These are phyloP conservation scores for Chlorops oryzae DNA, from an alignment of 1,140 invertebrate genomes.

Conservation along the genomic window DNA sequence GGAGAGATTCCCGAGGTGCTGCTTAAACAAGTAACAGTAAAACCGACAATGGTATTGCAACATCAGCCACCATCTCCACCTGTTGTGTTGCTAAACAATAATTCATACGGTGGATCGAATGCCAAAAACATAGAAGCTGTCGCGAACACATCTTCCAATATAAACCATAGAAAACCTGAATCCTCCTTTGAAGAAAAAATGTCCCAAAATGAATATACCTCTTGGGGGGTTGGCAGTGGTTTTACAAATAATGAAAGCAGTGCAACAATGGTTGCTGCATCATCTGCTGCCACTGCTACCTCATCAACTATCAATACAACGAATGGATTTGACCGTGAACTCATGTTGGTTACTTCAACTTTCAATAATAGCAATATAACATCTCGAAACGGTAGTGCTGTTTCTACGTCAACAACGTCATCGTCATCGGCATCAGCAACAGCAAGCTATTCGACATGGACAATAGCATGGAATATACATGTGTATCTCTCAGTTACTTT, in stretches of 20 bases:
- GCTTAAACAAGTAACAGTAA: slow-evolving; percentile 61
- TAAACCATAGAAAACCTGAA: slow-evolving; percentile 19
- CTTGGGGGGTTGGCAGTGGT: slow-evolving; percentile 6
- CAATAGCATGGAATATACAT: slow-evolving; percentile 81
- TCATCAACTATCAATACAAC: slow-evolving; percentile 23
- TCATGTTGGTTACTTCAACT: slow-evolving; percentile 1
- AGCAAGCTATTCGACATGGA: slow-evolving; percentile 56
- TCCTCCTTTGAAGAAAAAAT: background rate
- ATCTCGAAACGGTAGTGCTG: slow-evolving; percentile 9
- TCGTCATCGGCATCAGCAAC: slow-evolving; percentile 42
- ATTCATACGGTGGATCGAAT: slow-evolving; percentile 3
- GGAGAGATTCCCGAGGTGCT: slow-evolving; percentile 71
- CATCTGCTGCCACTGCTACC: slow-evolving; percentile 26
- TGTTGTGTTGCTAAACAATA: slow-evolving; percentile 25
- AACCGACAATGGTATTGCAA: slow-evolving; percentile 35
- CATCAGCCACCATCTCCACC: slow-evolving; percentile 33
- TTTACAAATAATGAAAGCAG: background rate
- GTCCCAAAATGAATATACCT: too few relatives aligned
- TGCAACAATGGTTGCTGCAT: background rate
- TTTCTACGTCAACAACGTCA: slow-evolving; percentile 32
- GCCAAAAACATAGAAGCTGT: slow-evolving; percentile 14
- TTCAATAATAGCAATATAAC: slow-evolving; percentile 5
- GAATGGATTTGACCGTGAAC: slow-evolving; percentile 2
- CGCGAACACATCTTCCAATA: slow-evolving; percentile 19
- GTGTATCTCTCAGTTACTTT: slow-evolving; percentile 76